phyloP scores from a whole-genome alignment of 2,888 invertebrate species.

The Lingula anatina region DNA sequence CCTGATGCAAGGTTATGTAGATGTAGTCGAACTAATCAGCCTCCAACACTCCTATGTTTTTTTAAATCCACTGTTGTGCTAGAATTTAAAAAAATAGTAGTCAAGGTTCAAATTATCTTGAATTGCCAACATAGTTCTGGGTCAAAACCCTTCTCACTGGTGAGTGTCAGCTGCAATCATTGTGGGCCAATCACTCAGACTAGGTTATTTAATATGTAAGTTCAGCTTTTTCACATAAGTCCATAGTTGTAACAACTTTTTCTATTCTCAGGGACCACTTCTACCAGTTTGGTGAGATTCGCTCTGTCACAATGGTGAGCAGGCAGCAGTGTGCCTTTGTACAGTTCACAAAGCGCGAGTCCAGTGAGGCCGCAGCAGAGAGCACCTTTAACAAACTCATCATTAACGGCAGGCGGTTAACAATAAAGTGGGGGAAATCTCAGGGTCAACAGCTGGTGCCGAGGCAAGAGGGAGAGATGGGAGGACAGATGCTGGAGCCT shows the following conservation, averaged over 20 bases:
- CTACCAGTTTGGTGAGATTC: conserved; percentile 97
- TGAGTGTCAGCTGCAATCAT: no score
- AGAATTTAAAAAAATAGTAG: no score
- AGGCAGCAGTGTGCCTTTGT: conserved; percentile 92
- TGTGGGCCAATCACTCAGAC: no score
- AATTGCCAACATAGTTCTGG: no score
- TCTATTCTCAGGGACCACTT: conserved; percentile 75
- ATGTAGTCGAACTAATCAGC: no score
- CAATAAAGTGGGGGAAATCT: conserved; percentile 98
- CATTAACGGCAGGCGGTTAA: conserved; percentile 70
- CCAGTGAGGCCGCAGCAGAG: conserved; percentile 77
- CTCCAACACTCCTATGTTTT: no score
- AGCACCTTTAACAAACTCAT: conserved; percentile 86
- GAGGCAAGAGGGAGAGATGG: conserved; percentile 28
- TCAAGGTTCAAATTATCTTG: no score
- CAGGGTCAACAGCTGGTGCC: conserved; percentile 62
- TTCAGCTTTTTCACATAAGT: not conserved
- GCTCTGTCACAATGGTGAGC: conserved; percentile 84
- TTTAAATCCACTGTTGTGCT: no score
- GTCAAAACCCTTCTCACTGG: no score
- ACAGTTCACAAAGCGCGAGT: conserved; percentile 83
- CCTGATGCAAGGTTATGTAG: no score
- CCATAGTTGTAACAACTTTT: not conserved
- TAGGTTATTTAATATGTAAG: not conserved
- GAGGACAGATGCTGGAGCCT: conserved; percentile 58